phyloP scores from a whole-genome alignment of 2,888 invertebrate genomes.

The Apotomis capreana region DNA sequence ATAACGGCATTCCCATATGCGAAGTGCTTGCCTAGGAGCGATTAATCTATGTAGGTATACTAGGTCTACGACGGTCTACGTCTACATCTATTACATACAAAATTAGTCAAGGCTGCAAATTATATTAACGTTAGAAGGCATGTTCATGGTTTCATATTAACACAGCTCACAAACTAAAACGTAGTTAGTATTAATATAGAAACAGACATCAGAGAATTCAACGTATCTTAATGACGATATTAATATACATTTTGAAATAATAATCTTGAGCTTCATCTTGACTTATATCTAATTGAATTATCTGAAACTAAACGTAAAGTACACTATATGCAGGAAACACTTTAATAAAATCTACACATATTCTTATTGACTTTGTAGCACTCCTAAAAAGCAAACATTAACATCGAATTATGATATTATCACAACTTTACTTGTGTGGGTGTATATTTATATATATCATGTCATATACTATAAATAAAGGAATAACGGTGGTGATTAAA shows the following conservation, averaged over 20 bases:
- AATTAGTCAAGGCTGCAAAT: slow-evolving; percentile 62
- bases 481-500: slow-evolving; percentile 62
- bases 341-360: slow-evolving; percentile 25
- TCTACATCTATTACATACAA: slow-evolving; percentile 53
- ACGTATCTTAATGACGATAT: slow-evolving; percentile 12
- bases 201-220: slow-evolving; percentile 18
- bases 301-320: slow-evolving; percentile 28
- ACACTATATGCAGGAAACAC: slow-evolving; percentile 29
- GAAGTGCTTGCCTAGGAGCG: background rate
- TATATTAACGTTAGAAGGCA: slow-evolving; percentile 69
- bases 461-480: slow-evolving; percentile 50
- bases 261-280: slow-evolving; percentile 39
- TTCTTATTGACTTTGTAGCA: slow-evolving; percentile 41
- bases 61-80: slow-evolving; percentile 54
- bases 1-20: background rate
- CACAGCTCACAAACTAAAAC: slow-evolving; percentile 24
- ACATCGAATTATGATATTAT: slow-evolving; percentile 59
- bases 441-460: slow-evolving; percentile 49
- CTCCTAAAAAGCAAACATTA: slow-evolving; percentile 48
- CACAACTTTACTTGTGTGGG: slow-evolving; percentile 67
- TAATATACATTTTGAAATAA: slow-evolving; percentile 25
- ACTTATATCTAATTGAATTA: slow-evolving; percentile 34
- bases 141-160: slow-evolving; percentile 65
- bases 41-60: too few species aligned
- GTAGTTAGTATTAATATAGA: slow-evolving; percentile 12